Conservation (phyloP, 2,888 invertebrate genomes). For the Lumbricus terrestris region DNA sequence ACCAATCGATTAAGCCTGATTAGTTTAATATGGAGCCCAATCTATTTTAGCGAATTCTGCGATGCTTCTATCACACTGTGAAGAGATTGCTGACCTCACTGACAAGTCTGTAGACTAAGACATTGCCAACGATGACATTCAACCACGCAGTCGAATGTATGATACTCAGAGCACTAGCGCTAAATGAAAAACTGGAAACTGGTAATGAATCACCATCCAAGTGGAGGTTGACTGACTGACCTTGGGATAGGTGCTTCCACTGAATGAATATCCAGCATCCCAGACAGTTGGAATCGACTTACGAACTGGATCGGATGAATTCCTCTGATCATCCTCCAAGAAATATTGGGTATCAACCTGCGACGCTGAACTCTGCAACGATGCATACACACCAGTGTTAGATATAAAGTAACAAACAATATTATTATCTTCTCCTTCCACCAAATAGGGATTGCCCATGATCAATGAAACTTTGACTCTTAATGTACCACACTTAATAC, state of each 20-base stretch:
- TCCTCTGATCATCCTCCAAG: constrained; percentile 25
- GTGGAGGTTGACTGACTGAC: constrained; percentile 7
- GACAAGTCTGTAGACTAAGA: too few relatives aligned
- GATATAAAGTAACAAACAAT: background rate
- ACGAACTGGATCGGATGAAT: constrained; percentile 28
- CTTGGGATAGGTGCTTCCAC: constrained; percentile 30
- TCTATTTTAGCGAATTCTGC: background rate
- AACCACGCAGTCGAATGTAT: too few relatives aligned
- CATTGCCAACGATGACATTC: too few relatives aligned
- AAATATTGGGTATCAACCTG: constrained; percentile 23
- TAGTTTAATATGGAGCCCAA: background rate
- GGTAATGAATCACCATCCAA: too few relatives aligned
- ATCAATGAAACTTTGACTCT: too few relatives aligned
- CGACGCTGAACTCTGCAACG: constrained; percentile 23
- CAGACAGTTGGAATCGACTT: constrained; percentile 23
- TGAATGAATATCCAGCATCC: constrained; percentile 23
- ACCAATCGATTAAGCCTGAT: background rate
- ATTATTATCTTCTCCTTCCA: too few relatives aligned
- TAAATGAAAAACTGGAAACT: background rate
- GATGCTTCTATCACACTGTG: too few relatives aligned
- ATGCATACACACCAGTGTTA: background rate
- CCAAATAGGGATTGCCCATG: too few relatives aligned
- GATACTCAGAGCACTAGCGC: background rate
- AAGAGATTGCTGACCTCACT: background rate
- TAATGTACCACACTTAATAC: too few relatives aligned